Evolutionary conservation across 1,140 invertebrate species (phyloP), one percentile per base, ranked within the genome.

Genomic region (Drosophila melanica): DNA sequence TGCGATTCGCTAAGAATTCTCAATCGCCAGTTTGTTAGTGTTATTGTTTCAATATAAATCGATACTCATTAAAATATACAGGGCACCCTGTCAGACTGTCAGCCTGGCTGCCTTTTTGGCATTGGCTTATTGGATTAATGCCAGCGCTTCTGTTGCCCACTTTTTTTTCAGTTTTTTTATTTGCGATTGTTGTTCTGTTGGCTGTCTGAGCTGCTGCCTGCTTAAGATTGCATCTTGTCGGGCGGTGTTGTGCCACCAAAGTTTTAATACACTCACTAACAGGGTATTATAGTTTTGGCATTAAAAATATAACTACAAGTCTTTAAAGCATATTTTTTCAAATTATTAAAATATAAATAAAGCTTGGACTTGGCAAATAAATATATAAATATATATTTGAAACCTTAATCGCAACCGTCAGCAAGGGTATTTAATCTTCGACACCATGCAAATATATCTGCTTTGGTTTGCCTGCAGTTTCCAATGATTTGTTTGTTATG

Each of bases 111-210:
- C 33, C 62, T 75, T 74, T 73, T 64, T 71, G 50, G 62, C 66
- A 72, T 71, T 77, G 44, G 72, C 73, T 80, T 85, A 85, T 85
- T 77, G 76, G 70, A 74, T 84, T 77, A 70, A 70, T 71, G 57
- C 41, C 69, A 53, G 50, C 57, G 69, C 75, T 77, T 68, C 69
- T 62, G 63, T 66, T 72, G 48, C 45, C 30, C 16, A n/a, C 23
- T 16, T 23, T 23, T 23, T 23, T 23, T 23, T n/a, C n/a, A n/a
- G n/a, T n/a, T n/a, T n/a, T n/a, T n/a, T n/a, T 23, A 4, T 2
- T 0, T 7, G 27, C 27, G 4, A 47, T 18, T 27, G 20, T 44
- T 37, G 23, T 41, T 57, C 8, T 47, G 18, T 33, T 57, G 14
- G 11, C 20, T 71, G 16, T 67, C 33, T 9, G 42, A 64, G 33